phyloP scores from a whole-genome alignment of 2,888 invertebrate species.

The Eueremaeus valkanovi region DNA sequence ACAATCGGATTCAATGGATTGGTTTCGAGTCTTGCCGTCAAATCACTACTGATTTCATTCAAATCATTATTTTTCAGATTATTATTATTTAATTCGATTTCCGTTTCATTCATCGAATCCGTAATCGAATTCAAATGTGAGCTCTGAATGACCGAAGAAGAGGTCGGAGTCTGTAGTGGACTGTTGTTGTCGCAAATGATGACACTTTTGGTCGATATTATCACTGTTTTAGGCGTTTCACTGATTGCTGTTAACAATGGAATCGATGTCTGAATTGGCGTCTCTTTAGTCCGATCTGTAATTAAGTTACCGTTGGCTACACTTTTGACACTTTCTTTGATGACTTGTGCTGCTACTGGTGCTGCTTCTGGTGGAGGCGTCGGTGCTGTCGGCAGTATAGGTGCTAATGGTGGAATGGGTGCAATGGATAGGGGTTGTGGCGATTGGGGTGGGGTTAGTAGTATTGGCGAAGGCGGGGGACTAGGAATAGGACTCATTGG shows the following conservation, averaged over 20 bases:
- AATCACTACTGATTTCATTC: background rate
- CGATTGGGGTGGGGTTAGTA: slow-evolving; percentile 46
- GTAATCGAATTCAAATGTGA: background rate
- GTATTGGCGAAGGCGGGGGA: slow-evolving; percentile 49
- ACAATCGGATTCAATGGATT: too few species aligned
- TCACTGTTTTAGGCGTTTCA: background rate
- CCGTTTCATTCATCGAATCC: background rate
- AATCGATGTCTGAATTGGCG: background rate
- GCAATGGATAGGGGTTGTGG: slow-evolving; percentile 37
- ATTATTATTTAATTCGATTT: background rate
- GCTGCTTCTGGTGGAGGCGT: slow-evolving; percentile 24
- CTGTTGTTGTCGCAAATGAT: background rate
- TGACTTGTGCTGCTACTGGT: too few species aligned
- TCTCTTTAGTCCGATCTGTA: background rate
- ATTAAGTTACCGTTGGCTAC: slow-evolving; percentile 6
- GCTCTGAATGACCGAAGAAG: background rate
- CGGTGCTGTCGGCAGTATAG: slow-evolving; percentile 24
- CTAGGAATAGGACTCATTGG: slow-evolving; percentile 47
- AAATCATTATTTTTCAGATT: background rate
- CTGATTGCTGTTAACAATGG: background rate
- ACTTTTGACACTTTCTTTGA: slow-evolving; percentile 48
- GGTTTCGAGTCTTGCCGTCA: background rate
- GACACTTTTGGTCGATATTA: background rate
- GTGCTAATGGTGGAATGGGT: too few species aligned
- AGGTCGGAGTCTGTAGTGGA: background rate